Percentiles rank a stretch among this genome's conserved stretches.
Evolutionary conservation across 2,888 invertebrate species (phyloP).

Genomic region (Lissocephala sabroskyi): DNA sequence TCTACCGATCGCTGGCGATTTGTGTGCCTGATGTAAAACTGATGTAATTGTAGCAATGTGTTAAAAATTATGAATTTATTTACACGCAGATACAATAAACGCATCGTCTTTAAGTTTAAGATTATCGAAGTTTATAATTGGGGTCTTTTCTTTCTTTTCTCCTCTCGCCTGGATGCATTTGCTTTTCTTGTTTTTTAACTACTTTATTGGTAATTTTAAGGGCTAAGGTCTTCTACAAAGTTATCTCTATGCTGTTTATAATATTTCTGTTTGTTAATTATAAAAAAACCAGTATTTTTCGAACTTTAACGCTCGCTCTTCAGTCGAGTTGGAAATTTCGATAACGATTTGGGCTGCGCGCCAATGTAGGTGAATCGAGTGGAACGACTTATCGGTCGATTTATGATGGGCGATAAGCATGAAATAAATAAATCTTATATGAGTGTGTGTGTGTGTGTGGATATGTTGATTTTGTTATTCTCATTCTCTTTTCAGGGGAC

Average conservation of each 20-base stretch:
- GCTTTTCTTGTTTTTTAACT: slow-evolving; percentile 51
- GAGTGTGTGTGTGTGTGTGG: too few relatives aligned
- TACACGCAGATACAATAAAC: slow-evolving; percentile 61
- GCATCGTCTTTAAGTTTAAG: slow-evolving; percentile 29
- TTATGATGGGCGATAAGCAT: slow-evolving; percentile 19
- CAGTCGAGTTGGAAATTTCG: slow-evolving; percentile 47
- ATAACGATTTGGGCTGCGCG: too few relatives aligned
- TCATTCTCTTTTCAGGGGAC: background rate
- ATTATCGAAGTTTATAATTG: background rate
- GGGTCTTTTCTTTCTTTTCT: slow-evolving; percentile 1
- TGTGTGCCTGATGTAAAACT: slow-evolving; percentile 22
- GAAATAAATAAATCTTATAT: slow-evolving; percentile 64
- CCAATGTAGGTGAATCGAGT: too few relatives aligned
- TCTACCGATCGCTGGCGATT: slow-evolving; percentile 21
- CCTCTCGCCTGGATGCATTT: slow-evolving; percentile 14
- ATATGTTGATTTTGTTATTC: slow-evolving; percentile 37
- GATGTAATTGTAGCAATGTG: slow-evolving; percentile 38
- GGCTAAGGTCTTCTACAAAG: slow-evolving; percentile 40
- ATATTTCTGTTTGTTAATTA: slow-evolving; percentile 18
- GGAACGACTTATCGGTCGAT: slow-evolving; percentile 3
- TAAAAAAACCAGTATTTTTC: slow-evolving; percentile 53
- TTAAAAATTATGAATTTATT: slow-evolving; percentile 51
- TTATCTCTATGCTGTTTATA: slow-evolving; percentile 36
- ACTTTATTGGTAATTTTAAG: slow-evolving; percentile 31
- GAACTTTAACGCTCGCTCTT: slow-evolving; percentile 61